phyloP scores from a whole-genome alignment of 2,888 invertebrate genomes.

The Hedychridium roseum region DNA sequence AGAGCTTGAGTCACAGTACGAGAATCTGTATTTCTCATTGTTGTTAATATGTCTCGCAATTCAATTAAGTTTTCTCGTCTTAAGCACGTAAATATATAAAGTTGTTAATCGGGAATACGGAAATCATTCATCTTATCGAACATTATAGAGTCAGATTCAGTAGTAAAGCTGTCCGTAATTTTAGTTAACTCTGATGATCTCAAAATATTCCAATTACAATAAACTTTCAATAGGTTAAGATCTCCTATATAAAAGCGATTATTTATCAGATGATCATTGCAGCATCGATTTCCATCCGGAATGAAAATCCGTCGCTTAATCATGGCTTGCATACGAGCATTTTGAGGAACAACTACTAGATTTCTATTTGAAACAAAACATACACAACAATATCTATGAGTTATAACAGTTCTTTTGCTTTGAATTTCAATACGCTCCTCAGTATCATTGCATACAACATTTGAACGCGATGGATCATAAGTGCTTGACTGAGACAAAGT shows the following conservation, averaged over 20 bases:
- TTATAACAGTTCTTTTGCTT: slow-evolving; percentile 24
- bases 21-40: slow-evolving; percentile 12
- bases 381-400: slow-evolving; percentile 30
- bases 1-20: slow-evolving; percentile 17
- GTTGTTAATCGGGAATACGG: slow-evolving; percentile 13
- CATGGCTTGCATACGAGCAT: slow-evolving; percentile 26
- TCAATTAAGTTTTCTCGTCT: slow-evolving; percentile 15
- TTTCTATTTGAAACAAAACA: slow-evolving; percentile 19
- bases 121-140: slow-evolving; percentile 16
- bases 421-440: slow-evolving; percentile 21
- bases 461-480: slow-evolving; percentile 4
- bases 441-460: slow-evolving; percentile 1
- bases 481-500: slow-evolving; percentile 3
- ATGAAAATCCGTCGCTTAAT: slow-evolving; percentile 27
- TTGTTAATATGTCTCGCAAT: slow-evolving; percentile 8
- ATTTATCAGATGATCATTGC: slow-evolving; percentile 29
- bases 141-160: slow-evolving; percentile 16
- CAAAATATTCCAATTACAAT: slow-evolving; percentile 8
- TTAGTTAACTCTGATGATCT: slow-evolving; percentile 10
- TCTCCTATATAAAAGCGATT: slow-evolving; percentile 28
- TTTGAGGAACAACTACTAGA: slow-evolving; percentile 16
- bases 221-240: slow-evolving; percentile 10
- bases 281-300: slow-evolving; percentile 35
- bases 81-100: slow-evolving; percentile 19
- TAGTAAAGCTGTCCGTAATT: slow-evolving; percentile 16